Evolutionary conservation across 2,113 vertebrate species (phyloP).

Genomic region (Varanus komodoensis): DNA sequence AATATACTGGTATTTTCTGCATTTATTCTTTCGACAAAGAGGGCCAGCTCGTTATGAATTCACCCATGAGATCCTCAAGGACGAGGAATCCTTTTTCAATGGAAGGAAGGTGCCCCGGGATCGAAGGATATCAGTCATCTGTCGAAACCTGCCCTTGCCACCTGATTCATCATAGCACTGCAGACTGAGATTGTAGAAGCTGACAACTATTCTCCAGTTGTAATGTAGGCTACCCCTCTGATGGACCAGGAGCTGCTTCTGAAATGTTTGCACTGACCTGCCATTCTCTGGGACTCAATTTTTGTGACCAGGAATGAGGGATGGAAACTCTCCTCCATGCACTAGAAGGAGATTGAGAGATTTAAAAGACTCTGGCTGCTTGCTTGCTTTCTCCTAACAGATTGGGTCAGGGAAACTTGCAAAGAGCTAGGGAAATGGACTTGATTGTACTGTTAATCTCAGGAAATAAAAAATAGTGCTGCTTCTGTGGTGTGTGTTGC

Average conservation of each 20-base stretch:
- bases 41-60: constrained; percentile 84
- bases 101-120: constrained; percentile 79
- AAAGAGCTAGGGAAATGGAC: not conserved
- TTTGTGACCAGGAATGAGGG: not conserved
- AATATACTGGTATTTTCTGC: not conserved
- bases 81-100: constrained; percentile 85
- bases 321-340: not conserved
- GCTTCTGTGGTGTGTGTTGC: not conserved
- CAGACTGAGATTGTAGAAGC: not conserved
- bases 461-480: not conserved
- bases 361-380: not conserved
- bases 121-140: constrained; percentile 89
- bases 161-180: not conserved
- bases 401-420: not conserved
- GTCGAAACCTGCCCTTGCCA: constrained; percentile 82
- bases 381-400: not conserved
- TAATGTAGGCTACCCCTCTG: not conserved
- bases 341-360: not conserved
- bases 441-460: not conserved
- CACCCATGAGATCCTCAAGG: constrained; percentile 89
- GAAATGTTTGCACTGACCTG: not conserved
- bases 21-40: constrained; percentile 66
- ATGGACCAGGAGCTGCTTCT: not conserved
- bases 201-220: not conserved
- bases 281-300: not conserved